Evolutionary conservation across 2,113 vertebrate genomes (phyloP), one percentile per base, ranked within the genome.

Genomic region (Thamnophis sirtalis): DNA sequence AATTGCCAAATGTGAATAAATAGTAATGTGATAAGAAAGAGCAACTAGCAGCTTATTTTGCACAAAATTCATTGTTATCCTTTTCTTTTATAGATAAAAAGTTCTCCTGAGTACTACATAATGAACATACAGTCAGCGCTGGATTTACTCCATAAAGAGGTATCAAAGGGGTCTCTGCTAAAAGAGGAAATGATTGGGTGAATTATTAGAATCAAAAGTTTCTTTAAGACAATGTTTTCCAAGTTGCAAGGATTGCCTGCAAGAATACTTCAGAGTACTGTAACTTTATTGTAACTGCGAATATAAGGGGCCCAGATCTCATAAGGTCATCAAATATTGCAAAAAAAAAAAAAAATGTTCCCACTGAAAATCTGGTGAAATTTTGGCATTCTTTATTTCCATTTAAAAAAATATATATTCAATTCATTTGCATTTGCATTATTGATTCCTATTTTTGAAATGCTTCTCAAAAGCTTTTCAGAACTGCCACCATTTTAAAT

Each of bases 71-170:
- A 93, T 68, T 43, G 22, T 15, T 93, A 33, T 0, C 1, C 3
- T 88, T 49, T 91, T 96, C 84, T 94, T 94, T 94, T 13, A 60
- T 94, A 98, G 98, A 22, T 0, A 13, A 84, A 0, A 1, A 73
- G 84, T 93, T 97, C 98, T 92, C 96, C 98, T 33, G 93, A 97
- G 90, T 97, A 97, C 91, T 98, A 97, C 94, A 93, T 84, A 0
- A 86, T 63, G 58, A 93, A 94, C 91, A 15, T 98, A 9, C 89
- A 92, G 90, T 24, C 21, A 87, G 96, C 96, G n/a, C 93, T 98
- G 96, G 98, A 98, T 89, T 92, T 97, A 48, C 96, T 98, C 80
- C 97, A 98, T 1, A 87, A 49, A 26, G 97, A 98, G 98, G 98
- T 98, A 97, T 56, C 93, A 56, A 86, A 86, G 0, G 17, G 89